phyloP scores from a whole-genome alignment of 1,140 invertebrate genomes.

The Chelonus insularis region DNA sequence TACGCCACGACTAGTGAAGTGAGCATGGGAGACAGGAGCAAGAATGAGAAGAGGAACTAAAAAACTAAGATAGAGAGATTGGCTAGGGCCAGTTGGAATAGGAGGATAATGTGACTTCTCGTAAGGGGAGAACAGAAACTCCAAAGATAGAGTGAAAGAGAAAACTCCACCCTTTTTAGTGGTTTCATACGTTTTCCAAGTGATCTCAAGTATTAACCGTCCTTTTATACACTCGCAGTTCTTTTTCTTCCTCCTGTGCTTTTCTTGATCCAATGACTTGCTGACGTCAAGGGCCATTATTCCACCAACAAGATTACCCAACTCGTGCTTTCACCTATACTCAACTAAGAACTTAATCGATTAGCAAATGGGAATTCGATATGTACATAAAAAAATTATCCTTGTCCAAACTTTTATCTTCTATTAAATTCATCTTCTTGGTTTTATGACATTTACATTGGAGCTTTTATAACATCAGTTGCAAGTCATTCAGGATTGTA shows the following conservation, averaged over 20 bases:
- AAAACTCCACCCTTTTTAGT: slow-evolving; percentile 31
- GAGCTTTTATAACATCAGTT: no score
- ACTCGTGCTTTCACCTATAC: slow-evolving; percentile 1
- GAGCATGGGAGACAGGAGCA: background rate
- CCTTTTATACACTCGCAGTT: slow-evolving; percentile 28
- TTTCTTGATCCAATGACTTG: slow-evolving; percentile 36
- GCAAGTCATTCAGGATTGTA: no score
- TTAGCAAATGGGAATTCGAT: slow-evolving; percentile 23
- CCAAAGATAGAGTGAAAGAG: slow-evolving; percentile 20
- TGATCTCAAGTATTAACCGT: slow-evolving; percentile 30
- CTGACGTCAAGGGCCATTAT: slow-evolving; percentile 47
- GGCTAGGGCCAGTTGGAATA: slow-evolving; percentile 21
- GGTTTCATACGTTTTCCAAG: slow-evolving; percentile 23
- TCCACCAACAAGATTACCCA: slow-evolving; percentile 26
- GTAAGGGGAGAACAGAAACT: slow-evolving; percentile 31
- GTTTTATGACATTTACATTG: no score
- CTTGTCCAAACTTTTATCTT: background rate
- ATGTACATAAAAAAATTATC: background rate
- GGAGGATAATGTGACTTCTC: slow-evolving; percentile 31
- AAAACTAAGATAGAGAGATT: slow-evolving; percentile 12
- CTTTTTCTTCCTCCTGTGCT: background rate
- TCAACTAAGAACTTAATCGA: slow-evolving; percentile 4
- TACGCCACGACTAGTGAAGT: background rate
- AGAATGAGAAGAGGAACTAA: slow-evolving; percentile 13
- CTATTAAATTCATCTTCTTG: background rate